Evolutionary conservation across 92 coral and sea anemone genomes (phyloP), one percentile per base, ranked within the genome.

Genomic region (Phenganax subtilis): DNA sequence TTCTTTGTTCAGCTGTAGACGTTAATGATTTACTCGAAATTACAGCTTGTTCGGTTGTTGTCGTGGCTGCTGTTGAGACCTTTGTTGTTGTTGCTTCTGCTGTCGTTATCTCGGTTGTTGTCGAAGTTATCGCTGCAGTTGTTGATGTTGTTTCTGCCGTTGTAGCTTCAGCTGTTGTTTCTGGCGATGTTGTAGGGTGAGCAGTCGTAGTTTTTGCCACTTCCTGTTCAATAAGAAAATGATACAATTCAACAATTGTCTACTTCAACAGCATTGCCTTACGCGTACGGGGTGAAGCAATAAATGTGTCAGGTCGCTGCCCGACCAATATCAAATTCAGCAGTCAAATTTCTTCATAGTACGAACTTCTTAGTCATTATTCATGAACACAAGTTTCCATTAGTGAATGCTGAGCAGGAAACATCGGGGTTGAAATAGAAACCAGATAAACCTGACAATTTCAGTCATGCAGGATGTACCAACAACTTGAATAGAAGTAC

Each of bases 11-110:
- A 20, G 63, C 64, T 16, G 30, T 10, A 16, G 52, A 25, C 28
- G 27, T 31, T 27, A 47, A 8, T 56, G 29, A 12, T 25, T 47
- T 11, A 15, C 15, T 51, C 7, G 61, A 56, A 8, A 28, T 64
- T 27, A 10, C 47, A 65, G 30, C 16, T 64, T 65, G 17, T 44
- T 54, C 1, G 15, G 47, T n/a, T 37, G 59, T 56, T 80, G 90
- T 57, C 86, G 89, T 92, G 86, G 57, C 84, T 69, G 51, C 96
- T 88, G 25, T 75, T 59, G 56, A 52, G 80, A 71, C 92, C 97
- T 30, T 87, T 84, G 6, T 92, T 91, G 62, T 71, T 87, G 62
- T 81, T 86, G 16, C 92, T 88, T 30, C 37, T 63, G 61, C 17
- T 63, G 79, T 92, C 89, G 65, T 76, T 62, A 64, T 90, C 87